Percentiles rank a stretch among this genome's conserved stretches.
Evolutionary conservation across 2,888 invertebrate species (phyloP).

Genomic region (Diarsia dahlii): DNA sequence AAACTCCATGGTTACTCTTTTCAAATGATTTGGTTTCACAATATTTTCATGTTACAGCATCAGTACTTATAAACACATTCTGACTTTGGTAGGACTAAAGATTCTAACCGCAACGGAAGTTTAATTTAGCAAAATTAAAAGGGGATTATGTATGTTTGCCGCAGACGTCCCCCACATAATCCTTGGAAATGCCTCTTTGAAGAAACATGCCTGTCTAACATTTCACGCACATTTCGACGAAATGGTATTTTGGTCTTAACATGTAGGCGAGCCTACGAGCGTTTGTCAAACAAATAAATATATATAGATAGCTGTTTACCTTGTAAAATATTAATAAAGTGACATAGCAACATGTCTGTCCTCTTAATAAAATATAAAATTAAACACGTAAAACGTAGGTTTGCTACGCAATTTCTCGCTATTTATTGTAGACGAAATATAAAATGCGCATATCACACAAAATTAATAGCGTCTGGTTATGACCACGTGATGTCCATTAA

Average conservation of each 20-base stretch:
- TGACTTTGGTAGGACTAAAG: constrained; percentile 25
- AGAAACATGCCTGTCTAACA: constrained; percentile 31
- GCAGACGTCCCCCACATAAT: constrained; percentile 35
- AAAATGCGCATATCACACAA: constrained; percentile 44
- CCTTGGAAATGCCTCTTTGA: constrained; percentile 48
- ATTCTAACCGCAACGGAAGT: constrained; percentile 11
- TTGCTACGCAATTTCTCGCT: constrained; percentile 31
- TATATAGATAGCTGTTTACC: not conserved
- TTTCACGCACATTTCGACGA: constrained; percentile 33
- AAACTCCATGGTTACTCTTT: too few species aligned
- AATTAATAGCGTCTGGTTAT: constrained; percentile 51
- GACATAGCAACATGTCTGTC: constrained; percentile 7
- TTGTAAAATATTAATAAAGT: constrained; percentile 11
- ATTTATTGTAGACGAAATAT: constrained; percentile 46
- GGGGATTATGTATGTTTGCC: constrained; percentile 38
- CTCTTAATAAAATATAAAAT: constrained; percentile 29
- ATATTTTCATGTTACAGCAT: too few species aligned
- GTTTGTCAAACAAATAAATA: constrained; percentile 26
- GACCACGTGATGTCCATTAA: constrained; percentile 57
- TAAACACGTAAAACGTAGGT: constrained; percentile 18
- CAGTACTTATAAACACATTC: not conserved
- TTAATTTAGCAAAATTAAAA: constrained; percentile 40
- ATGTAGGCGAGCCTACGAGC: constrained; percentile 17
- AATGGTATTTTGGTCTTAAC: constrained; percentile 32
- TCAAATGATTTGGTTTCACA: too few species aligned